Conservation (phyloP, 35 echinoderm and acorn worm species). For the Lytechinus pictus region DNA sequence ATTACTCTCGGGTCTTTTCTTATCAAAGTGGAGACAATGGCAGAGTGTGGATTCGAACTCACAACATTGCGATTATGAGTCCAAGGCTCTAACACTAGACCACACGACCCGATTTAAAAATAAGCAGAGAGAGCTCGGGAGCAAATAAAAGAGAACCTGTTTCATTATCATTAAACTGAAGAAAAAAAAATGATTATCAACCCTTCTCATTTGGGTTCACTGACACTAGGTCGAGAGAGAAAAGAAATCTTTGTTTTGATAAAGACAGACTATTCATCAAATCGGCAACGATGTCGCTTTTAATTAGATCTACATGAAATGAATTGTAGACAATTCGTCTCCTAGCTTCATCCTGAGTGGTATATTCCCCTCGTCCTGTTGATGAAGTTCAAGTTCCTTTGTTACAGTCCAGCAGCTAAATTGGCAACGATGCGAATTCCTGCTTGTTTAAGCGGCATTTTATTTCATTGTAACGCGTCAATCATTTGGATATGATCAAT, state of each 20-base stretch:
- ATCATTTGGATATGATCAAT: not conserved
- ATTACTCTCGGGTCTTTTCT: too few relatives aligned
- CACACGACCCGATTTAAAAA: too few relatives aligned
- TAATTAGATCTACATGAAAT: not conserved
- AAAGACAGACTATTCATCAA: not conserved
- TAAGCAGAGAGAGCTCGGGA: too few relatives aligned
- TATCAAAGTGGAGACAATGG: too few relatives aligned
- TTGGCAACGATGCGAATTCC: not conserved
- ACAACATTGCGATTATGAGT: too few relatives aligned
- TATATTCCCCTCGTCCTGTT: not conserved
- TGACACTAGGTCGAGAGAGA: not conserved
- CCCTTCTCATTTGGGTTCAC: not conserved
- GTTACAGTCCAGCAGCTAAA: not conserved
- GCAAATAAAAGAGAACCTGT: too few relatives aligned
- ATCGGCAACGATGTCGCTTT: not conserved
- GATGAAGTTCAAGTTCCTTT: slow-evolving; percentile 1
- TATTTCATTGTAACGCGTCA: not conserved
- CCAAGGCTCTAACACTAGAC: too few relatives aligned
- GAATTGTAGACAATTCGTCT: not conserved
- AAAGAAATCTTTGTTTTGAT: not conserved
- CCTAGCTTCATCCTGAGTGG: not conserved
- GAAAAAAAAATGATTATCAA: not conserved
- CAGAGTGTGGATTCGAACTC: too few relatives aligned
- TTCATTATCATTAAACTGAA: too few relatives aligned
- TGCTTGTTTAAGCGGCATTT: not conserved